Evolutionary conservation across 92 coral and sea anemone species (phyloP), one percentile per base, ranked within the genome.

Genomic region (Umimayanthus kanabou): DNA sequence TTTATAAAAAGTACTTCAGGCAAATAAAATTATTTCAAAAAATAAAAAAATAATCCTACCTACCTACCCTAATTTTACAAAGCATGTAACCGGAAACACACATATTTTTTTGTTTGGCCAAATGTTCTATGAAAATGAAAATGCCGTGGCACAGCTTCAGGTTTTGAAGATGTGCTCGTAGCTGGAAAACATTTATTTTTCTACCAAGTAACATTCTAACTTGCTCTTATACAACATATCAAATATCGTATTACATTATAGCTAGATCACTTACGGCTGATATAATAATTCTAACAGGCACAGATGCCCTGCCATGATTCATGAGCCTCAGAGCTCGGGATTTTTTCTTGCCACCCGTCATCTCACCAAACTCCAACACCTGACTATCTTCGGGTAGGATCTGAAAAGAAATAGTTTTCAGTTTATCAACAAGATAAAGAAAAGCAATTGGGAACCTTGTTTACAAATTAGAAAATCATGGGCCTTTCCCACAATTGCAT

Each of bases 331-430:
- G 85, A 80, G 99, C 94, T 87, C 93, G 90, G 20, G 94, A 93
- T 39, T 94, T 93, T 71, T 94, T 93, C 57, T 91, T 89, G 55
- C 96, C 94, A 79, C 93, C 89, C 37, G 89, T 93, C 81, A 97
- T 87, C 77, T 95, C 99, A 77, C 99, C 99, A 92, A 97, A 97
- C 90, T 94, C 93, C 55, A 97, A 86, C 47, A 95, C 90, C 61
- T 90, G 90, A 53, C 96, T 92, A 86, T 97, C 97, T 74, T 97
- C 98, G 69, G 95, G 91, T 78, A 97, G 89, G 82, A 97, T 89
- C 99, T 97, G 81, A 76, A 79, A 28, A 70, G 8, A 76, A 39
- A 72, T 2, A 28, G 28, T 76, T 53, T 53, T 20, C 29, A 61
- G 69, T 61, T 20, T 61, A 42, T 20, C 58, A 40, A 77, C 57